A percentile compares a stretch with the other conserved stretches of the same genome.
Conservation (phyloP, 2,888 invertebrate genomes). For the Sthenelais limicola region DNA sequence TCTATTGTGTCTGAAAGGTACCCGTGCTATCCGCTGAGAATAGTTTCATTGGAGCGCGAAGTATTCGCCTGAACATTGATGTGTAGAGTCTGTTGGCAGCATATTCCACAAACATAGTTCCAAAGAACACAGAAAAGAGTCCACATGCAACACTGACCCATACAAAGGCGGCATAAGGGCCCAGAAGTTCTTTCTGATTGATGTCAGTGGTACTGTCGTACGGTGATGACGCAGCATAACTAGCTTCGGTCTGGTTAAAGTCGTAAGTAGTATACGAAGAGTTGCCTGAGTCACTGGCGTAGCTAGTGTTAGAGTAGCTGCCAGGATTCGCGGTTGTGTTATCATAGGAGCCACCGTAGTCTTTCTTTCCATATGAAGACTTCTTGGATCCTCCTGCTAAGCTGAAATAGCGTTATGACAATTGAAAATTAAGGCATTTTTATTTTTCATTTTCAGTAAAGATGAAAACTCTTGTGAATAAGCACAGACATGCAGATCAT, state of each 20-base stretch:
- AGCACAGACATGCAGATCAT: too few relatives aligned
- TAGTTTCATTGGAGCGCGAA: constrained; percentile 10
- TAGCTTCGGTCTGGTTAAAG: neutral
- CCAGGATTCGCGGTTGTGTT: neutral
- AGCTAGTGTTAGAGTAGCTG: constrained; percentile 9
- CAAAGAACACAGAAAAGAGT: neutral
- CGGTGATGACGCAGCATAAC: neutral
- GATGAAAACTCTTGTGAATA: too few relatives aligned
- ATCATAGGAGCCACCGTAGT: neutral
- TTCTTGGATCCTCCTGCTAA: neutral
- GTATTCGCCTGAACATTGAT: constrained; percentile 4
- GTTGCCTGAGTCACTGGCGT: neutral
- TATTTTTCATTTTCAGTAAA: too few relatives aligned
- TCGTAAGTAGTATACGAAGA: neutral
- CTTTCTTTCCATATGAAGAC: neutral
- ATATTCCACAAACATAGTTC: neutral
- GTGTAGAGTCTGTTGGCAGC: constrained; percentile 9
- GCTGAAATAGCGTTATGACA: neutral
- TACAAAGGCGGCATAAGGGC: neutral
- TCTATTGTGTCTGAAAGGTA: too few relatives aligned
- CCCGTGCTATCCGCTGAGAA: constrained; percentile 24
- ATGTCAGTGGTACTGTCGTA: too few relatives aligned
- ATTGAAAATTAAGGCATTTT: neutral
- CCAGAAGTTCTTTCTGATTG: neutral
- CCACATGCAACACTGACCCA: neutral